Evolutionary conservation across 2,888 invertebrate genomes (phyloP).

Genomic region (Stenodera caucasica): DNA sequence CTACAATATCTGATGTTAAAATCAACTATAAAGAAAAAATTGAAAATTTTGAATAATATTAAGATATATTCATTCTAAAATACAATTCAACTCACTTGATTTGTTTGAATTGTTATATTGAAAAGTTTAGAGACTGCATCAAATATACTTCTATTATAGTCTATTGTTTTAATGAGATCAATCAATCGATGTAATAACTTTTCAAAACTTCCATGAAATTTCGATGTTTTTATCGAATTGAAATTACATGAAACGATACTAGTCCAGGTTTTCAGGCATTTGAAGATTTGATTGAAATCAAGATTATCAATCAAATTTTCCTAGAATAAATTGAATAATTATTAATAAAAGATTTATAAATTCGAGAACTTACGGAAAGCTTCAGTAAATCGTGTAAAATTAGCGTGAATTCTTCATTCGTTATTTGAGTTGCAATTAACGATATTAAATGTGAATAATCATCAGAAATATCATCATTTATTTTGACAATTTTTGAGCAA

Average conservation of each 20-base stretch:
- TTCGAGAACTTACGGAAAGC: constrained; percentile 39
- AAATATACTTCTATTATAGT: constrained; percentile 34
- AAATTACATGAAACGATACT: constrained; percentile 44
- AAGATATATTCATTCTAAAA: constrained; percentile 14
- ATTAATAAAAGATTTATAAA: constrained; percentile 1
- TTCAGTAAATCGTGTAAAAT: constrained; percentile 43
- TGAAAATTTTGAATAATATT: too few species aligned
- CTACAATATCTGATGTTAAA: constrained; percentile 44
- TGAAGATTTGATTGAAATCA: constrained; percentile 27
- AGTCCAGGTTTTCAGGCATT: constrained; percentile 44
- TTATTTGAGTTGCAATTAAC: constrained; percentile 45
- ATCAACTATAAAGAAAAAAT: constrained; percentile 42
- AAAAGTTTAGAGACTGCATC: constrained; percentile 43
- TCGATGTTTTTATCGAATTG: constrained; percentile 45
- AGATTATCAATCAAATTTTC: constrained; percentile 23
- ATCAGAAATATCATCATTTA: constrained; percentile 30
- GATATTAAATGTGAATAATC: constrained; percentile 45
- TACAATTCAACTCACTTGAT: constrained; percentile 40
- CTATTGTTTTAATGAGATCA: constrained; percentile 29
- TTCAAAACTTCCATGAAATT: constrained; percentile 42
- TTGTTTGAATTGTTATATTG: constrained; percentile 43
- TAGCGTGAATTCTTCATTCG: constrained; percentile 44
- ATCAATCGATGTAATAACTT: constrained; percentile 39
- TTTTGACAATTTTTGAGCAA: constrained; percentile 39
- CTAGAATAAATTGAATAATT: constrained; percentile 32